Percentiles rank a stretch among this genome's conserved stretches.
These are phyloP conservation scores for Chionomys nivalis DNA, from an alignment of 2,113 vertebrate species.

Conservation along the genomic window DNA sequence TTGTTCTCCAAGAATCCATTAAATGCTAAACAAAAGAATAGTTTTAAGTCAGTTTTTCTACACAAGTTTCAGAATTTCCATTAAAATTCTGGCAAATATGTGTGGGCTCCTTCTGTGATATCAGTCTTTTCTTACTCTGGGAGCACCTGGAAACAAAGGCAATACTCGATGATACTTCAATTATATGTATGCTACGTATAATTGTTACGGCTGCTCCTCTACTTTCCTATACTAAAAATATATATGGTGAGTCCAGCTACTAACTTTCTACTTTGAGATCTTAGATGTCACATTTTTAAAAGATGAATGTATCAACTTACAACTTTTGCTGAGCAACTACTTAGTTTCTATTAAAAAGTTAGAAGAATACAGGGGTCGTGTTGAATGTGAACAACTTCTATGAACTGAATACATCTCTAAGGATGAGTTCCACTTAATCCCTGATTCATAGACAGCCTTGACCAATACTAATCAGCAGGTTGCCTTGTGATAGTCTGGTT, in stretches of 20 bases:
- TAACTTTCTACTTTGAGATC: not conserved
- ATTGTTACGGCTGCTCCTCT: not conserved
- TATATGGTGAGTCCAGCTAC: not conserved
- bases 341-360: not conserved
- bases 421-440: not conserved
- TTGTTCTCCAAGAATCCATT: not conserved
- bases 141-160: not conserved
- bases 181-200: not conserved
- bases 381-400: not conserved
- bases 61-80: not conserved
- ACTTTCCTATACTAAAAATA: not conserved
- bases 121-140: not conserved
- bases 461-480: not conserved
- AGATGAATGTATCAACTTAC: not conserved
- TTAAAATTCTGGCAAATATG: not conserved
- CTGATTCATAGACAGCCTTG: not conserved
- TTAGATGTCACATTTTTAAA: slow-evolving; percentile 12
- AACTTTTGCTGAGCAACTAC: not conserved
- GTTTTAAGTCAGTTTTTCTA: not conserved
- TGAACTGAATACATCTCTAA: not conserved
- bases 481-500: not conserved
- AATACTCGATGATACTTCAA: not conserved
- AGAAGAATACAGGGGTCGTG: not conserved
- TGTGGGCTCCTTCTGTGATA: not conserved
- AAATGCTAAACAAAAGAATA: slow-evolving; percentile 2